Conservation (phyloP, 2,797 vertebrate species). For the Yasuhikotakia modesta region DNA sequence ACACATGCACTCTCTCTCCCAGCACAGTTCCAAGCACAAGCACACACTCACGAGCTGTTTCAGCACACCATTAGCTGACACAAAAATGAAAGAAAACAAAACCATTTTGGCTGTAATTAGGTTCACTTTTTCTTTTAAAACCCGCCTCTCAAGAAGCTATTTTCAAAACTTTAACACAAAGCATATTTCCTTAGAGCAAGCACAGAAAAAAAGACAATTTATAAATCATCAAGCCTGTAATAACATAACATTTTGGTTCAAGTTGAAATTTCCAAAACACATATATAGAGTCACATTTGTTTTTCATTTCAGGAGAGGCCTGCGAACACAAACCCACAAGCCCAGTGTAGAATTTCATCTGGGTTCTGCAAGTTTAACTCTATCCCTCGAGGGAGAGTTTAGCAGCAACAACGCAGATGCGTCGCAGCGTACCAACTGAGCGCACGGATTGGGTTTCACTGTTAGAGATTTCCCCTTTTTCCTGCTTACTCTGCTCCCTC, state of each 20-base stretch:
- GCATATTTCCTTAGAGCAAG: slow-evolving; percentile 60
- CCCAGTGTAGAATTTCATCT: slow-evolving; percentile 72
- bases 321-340: slow-evolving; percentile 72
- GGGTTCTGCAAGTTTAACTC: slow-evolving; percentile 63
- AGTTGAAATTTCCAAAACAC: slow-evolving; percentile 70
- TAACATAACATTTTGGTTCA: slow-evolving; percentile 70
- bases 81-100: background rate
- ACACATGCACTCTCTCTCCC: too few relatives aligned
- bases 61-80: background rate
- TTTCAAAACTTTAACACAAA: slow-evolving; percentile 63
- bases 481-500: slow-evolving; percentile 23
- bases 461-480: slow-evolving; percentile 51
- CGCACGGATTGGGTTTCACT: slow-evolving; percentile 68
- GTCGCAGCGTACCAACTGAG: slow-evolving; percentile 62
- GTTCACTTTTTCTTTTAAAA: background rate
- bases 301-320: slow-evolving; percentile 81
- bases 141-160: slow-evolving; percentile 50
- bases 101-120: background rate
- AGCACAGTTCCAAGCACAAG: background rate
- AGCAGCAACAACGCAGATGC: slow-evolving; percentile 62
- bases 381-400: slow-evolving; percentile 61
- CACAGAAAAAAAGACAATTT: slow-evolving; percentile 56
- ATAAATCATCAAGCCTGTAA: slow-evolving; percentile 72
- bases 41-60: background rate
- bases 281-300: slow-evolving; percentile 81